phyloP scores from a whole-genome alignment of 2,888 invertebrate species.

The Drosophila mulleri region DNA sequence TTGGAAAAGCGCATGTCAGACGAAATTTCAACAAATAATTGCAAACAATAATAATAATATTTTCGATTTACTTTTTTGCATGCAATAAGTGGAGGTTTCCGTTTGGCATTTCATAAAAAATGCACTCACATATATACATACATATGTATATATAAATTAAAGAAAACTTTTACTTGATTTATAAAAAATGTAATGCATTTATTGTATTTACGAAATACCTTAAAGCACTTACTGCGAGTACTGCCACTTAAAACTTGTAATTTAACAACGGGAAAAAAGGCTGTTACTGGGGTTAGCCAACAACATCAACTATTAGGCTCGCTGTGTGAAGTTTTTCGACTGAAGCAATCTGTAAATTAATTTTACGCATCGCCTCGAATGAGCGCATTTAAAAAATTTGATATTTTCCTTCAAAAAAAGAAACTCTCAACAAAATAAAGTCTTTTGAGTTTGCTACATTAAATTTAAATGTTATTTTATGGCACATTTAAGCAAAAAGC shows the following conservation, averaged over 20 bases:
- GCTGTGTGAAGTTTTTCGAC: not conserved
- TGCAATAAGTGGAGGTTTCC: constrained; percentile 31
- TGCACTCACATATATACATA: not conserved
- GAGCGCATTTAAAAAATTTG: constrained; percentile 15
- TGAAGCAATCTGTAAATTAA: constrained; percentile 38
- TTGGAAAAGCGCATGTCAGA: constrained; percentile 30
- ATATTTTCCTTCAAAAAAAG: not conserved
- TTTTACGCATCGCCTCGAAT: constrained; percentile 50
- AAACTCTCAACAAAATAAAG: not conserved
- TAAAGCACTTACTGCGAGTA: constrained; percentile 1
- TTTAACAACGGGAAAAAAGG: not conserved
- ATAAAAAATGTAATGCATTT: constrained; percentile 3
- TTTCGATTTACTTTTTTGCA: constrained; percentile 16
- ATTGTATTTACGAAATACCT: not conserved
- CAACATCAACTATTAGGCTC: not conserved
- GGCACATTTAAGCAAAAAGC: not conserved
- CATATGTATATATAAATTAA: not conserved
- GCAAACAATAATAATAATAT: constrained; percentile 23
- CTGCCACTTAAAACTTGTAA: constrained; percentile 6
- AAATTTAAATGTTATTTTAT: not conserved
- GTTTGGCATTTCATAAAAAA: constrained; percentile 37
- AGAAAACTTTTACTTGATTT: not conserved
- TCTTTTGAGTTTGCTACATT: not conserved
- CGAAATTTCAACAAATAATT: constrained; percentile 23
- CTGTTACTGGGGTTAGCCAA: constrained; percentile 2